Conservation (phyloP, 2,113 vertebrate genomes). For the Sander vitreus region DNA sequence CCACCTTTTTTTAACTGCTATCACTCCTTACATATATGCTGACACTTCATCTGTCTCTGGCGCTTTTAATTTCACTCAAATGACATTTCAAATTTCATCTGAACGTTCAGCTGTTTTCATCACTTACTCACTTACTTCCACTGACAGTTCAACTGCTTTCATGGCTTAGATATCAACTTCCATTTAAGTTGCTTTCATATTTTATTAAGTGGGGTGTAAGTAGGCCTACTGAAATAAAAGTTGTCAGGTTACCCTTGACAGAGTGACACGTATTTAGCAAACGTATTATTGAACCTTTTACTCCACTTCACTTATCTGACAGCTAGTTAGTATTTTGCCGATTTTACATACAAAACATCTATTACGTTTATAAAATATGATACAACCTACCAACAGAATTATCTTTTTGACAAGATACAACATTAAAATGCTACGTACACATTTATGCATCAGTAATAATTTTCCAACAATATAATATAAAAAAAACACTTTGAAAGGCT, state of each 20-base stretch:
- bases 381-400: too few species aligned
- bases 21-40: background rate
- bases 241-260: background rate
- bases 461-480: too few species aligned
- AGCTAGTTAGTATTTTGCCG: background rate
- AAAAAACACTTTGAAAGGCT: too few species aligned
- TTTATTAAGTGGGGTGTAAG: background rate
- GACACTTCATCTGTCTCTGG: background rate
- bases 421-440: too few species aligned
- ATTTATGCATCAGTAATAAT: too few species aligned
- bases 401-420: too few species aligned
- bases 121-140: background rate
- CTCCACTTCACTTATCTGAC: background rate
- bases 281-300: background rate
- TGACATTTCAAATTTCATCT: background rate
- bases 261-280: background rate
- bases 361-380: background rate
- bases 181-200: background rate
- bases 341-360: background rate
- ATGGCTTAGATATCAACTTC: background rate
- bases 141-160: background rate
- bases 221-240: background rate
- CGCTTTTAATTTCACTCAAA: background rate
- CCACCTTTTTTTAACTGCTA: background rate
- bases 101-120: too few species aligned